These are phyloP conservation scores for Sturmia bella DNA, from an alignment of 2,888 invertebrate species.

Conservation along the genomic window DNA sequence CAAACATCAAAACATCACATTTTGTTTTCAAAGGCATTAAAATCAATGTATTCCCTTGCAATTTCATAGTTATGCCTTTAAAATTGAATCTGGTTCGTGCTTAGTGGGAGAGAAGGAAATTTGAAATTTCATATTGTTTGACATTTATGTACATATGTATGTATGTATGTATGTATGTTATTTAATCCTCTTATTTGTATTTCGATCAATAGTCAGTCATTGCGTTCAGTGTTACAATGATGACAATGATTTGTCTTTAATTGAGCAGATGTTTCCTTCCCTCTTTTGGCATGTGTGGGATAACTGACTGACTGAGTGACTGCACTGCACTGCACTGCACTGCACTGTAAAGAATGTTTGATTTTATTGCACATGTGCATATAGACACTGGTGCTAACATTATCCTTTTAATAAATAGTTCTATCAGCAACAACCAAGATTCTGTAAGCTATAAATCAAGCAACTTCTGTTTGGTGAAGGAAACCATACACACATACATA, in stretches of 20 bases:
- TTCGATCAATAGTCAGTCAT: conserved; percentile 18
- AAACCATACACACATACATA: neutral
- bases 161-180: no score
- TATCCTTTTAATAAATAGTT: no score
- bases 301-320: no score
- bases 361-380: no score
- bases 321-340: neutral
- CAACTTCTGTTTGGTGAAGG: no score
- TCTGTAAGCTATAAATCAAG: no score
- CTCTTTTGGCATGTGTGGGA: conserved; percentile 12
- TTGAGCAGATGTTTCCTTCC: conserved; percentile 43
- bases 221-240: conserved; percentile 16
- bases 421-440: no score
- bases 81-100: conserved; percentile 27
- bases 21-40: conserved; percentile 15
- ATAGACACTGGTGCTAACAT: no score
- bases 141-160: no score
- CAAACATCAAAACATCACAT: neutral
- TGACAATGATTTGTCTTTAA: conserved; percentile 53
- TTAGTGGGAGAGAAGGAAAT: neutral
- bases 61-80: neutral
- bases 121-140: conserved; percentile 32
- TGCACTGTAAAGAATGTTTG: no score
- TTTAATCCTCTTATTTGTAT: conserved; percentile 56
- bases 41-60: conserved; percentile 17